A percentile compares a stretch with the other conserved stretches of the same genome.
These are phyloP conservation scores for Bellardia bayeri DNA, from an alignment of 2,888 invertebrate species.

Conservation along the genomic window DNA sequence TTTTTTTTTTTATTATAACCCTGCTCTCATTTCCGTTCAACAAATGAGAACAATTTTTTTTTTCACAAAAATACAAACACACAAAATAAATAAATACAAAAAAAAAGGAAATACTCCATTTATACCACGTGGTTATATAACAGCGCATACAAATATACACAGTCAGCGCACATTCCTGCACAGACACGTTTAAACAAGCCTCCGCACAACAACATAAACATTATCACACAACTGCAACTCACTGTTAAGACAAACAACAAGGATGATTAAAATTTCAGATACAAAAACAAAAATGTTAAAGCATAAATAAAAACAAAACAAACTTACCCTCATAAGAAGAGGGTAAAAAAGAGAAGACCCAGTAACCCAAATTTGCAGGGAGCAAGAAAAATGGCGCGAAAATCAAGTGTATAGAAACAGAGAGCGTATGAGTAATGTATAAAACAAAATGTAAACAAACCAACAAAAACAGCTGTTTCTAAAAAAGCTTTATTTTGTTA, in stretches of 20 bases:
- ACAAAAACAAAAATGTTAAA: not conserved
- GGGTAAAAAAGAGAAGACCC: constrained; percentile 24
- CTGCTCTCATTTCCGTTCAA: not conserved
- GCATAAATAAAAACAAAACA: constrained; percentile 14
- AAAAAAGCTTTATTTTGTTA: constrained; percentile 7
- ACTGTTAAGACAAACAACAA: not conserved
- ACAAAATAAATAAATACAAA: not conserved
- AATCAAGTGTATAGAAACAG: not conserved
- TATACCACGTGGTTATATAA: constrained; percentile 71
- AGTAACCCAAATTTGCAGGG: constrained; percentile 36
- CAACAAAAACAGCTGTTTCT: constrained; percentile 44
- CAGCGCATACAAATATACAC: constrained; percentile 29
- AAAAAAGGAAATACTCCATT: constrained; percentile 21
- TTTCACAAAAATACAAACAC: not conserved
- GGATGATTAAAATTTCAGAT: not conserved
- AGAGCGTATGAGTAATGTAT: constrained; percentile 14
- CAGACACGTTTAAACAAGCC: not conserved
- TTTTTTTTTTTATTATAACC: too few species aligned
- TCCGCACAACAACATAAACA: not conserved
- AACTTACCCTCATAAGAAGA: not conserved
- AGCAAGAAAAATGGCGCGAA: constrained; percentile 63
- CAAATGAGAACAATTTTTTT: not conserved
- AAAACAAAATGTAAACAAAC: not conserved
- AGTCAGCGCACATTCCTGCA: not conserved
- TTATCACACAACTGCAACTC: not conserved